Evolutionary conservation across 1,140 invertebrate genomes (phyloP).

Genomic region (Vollenhovia emeryi): DNA sequence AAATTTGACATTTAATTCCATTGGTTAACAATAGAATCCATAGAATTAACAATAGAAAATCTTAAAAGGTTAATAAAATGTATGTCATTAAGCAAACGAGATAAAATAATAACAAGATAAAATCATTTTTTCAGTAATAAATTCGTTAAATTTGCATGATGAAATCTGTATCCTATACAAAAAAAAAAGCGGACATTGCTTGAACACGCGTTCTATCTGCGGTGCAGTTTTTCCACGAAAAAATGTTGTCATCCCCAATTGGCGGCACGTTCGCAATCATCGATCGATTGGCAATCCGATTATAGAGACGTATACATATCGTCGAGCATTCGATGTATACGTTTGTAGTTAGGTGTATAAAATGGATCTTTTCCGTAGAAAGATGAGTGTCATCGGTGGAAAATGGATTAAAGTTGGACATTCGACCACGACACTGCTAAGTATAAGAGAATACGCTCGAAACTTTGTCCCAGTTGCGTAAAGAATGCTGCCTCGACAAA

Average conservation of each 20-base stretch:
- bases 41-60: no score
- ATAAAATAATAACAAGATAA: not conserved
- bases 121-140: not conserved
- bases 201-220: constrained; percentile 11
- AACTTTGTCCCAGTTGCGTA: constrained; percentile 36
- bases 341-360: constrained; percentile 41
- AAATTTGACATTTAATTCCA: not conserved
- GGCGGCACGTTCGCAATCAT: constrained; percentile 14
- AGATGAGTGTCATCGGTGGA: constrained; percentile 15
- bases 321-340: not conserved
- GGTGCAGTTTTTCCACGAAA: constrained; percentile 15
- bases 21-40: not conserved
- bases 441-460: constrained; percentile 8
- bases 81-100: not conserved
- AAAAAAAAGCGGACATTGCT: constrained; percentile 13
- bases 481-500: constrained; percentile 24
- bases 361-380: constrained; percentile 26
- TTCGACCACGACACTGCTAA: not conserved
- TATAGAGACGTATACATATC: constrained; percentile 36
- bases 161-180: not conserved
- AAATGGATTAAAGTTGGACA: constrained; percentile 19
- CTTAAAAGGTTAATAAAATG: not conserved
- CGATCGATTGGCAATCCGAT: constrained; percentile 46
- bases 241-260: constrained; percentile 45
- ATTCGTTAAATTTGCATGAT: constrained; percentile 4